These are phyloP conservation scores for Benitochromis conjunctus DNA, from an alignment of 2,113 vertebrate species.

Conservation along the genomic window DNA sequence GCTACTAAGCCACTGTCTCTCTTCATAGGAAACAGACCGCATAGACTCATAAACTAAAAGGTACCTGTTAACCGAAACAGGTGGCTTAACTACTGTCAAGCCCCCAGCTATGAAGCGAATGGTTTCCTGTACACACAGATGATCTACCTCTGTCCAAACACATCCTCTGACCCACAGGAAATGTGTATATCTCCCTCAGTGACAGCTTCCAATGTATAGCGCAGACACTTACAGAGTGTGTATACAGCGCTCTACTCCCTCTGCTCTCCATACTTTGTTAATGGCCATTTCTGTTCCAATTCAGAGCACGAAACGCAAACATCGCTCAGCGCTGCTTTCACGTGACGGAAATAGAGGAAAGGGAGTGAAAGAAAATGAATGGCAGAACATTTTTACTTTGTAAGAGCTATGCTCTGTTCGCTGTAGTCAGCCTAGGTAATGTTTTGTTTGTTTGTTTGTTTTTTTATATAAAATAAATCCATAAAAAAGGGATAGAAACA, in stretches of 20 bases:
- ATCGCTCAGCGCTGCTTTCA: slow-evolving; percentile 33
- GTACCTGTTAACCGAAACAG: slow-evolving; percentile 66
- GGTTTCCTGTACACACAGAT: slow-evolving; percentile 40
- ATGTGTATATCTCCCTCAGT: slow-evolving; percentile 15
- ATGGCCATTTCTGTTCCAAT: slow-evolving; percentile 55
- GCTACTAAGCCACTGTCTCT: background rate
- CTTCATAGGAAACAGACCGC: slow-evolving; percentile 35
- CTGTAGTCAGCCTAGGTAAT: background rate
- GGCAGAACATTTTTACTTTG: background rate
- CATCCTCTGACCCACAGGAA: slow-evolving; percentile 25
- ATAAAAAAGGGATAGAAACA: background rate
- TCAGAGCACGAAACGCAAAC: slow-evolving; percentile 37
- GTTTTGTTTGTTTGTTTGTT: background rate
- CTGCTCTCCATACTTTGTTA: slow-evolving; percentile 9
- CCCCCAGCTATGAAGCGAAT: slow-evolving; percentile 37
- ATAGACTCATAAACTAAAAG: slow-evolving; percentile 48
- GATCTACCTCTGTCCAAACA: slow-evolving; percentile 3
- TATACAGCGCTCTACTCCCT: background rate
- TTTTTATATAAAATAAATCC: background rate
- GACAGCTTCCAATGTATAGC: slow-evolving; percentile 1
- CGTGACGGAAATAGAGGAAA: background rate
- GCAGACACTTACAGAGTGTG: background rate
- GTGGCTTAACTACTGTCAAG: slow-evolving; percentile 53
- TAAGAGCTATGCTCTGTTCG: background rate
- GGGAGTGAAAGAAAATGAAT: background rate